Base-by-base conservation (phyloP, 2,113 vertebrate genomes). In the Leptocoma aspasia region DNA sequence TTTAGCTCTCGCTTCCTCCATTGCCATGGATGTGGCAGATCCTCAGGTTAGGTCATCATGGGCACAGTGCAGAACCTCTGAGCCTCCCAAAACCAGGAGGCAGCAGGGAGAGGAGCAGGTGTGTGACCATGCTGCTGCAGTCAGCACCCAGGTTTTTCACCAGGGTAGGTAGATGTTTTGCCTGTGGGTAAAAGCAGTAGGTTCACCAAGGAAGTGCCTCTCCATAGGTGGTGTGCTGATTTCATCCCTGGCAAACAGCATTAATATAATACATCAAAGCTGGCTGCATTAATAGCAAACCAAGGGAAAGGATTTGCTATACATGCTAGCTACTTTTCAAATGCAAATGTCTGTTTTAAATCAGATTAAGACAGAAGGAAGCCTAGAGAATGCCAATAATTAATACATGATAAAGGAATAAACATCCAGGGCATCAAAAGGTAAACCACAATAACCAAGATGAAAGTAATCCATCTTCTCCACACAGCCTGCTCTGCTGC, bases 301-400 rank as follows among this genome's bases (percentile, higher is more conserved):
- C 56, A 93, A 93, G 71, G 35, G 85, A 85, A 90, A 90, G 85
- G 92, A 94, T 95, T 96, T 93, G 87, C 85, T 90, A 66, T 91
- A 95, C 93, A 88, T 87, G 71, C 68, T 96, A 92, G 82, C 68
- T 92, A 89, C 92, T 96, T 96, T 95, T 96, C 90, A 96, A 95
- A 96, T 95, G 93, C 88, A 96, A 95, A 96, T 96, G 21, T 84
- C 86, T 94, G 65, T 75, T 94, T 95, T 83, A 92, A 96, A 97
- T 96, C 94, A 96, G 93, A 97, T 96, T 96, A 96, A 93, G 88
- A 89, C 37, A 92, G 93, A 95, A 94, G 76, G 88, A 96, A 93
- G 86, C 77, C 77, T 71, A 69, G 80, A 92, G 88, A 94, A 93
- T 90, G 92, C 79, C 79, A 90, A 75, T 94, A 96, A 89, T 94